Base-by-base conservation (phyloP, 2,888 invertebrate genomes). In the Orchesella flavescens region DNA sequence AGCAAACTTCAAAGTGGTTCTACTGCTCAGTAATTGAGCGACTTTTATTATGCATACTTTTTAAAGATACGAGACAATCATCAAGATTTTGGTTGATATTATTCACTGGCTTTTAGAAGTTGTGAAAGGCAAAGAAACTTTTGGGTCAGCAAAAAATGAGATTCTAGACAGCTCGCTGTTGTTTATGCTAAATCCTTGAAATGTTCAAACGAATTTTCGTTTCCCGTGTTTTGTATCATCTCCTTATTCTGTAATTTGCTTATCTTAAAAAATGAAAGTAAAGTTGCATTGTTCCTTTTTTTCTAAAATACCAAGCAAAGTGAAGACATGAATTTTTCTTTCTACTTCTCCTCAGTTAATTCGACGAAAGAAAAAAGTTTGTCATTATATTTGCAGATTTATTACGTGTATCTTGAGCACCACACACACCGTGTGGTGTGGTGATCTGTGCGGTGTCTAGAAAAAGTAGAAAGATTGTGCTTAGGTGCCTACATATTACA, bases 1-100 rank as follows among this genome's bases (percentile, higher is more conserved):
- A 78, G 71, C 24, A 78, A 71, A 78, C 78, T 78, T 78, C 69
- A 71, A 71, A 71, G 78, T 71, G 78, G 43, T 61, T 78, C 59
- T 71, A 69, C 24, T 69, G 59, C 49, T 69, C 69, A 77, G 68
- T 68, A 77, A 77, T 77, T 77, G 77, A 68, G 59, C 44, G 77
- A 57, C 66, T 76, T 66, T 76, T 68, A 59, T 73, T 59, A 43
- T 73, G 44, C 44, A 53, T 61, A 61, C 61, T 61, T 34, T 34
- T 61, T 61, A 61, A 55, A 71, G 55, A 24, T 71, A 68, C 49
- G 71, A 66, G 66, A 66, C 66, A 66, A 66, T 66, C 66, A 66
- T 17, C 43, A 19, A 66, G 66, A 43, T 66, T 44, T 66, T 44
- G 34, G 13, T 15, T 13, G 61, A 21, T 61, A 61, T 24, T 61